phyloP scores from a whole-genome alignment of 2,888 invertebrate species.

The Andrena flavipes region DNA sequence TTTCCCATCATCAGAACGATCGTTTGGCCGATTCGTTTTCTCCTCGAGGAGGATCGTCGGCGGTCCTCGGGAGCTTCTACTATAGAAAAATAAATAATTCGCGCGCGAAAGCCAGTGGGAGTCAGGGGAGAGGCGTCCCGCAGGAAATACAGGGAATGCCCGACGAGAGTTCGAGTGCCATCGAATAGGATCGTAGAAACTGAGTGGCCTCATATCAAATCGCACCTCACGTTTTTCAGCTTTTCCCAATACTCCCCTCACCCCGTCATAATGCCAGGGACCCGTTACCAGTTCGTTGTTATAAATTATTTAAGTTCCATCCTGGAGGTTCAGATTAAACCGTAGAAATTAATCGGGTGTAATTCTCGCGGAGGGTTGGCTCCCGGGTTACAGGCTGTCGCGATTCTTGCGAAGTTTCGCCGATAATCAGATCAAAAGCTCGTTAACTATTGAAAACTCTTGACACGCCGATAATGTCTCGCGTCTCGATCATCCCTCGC shows the following conservation, averaged over 20 bases:
- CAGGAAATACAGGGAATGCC: conserved; percentile 14
- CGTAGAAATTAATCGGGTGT: conserved; percentile 41
- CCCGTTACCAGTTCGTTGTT: not conserved
- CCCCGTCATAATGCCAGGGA: not conserved
- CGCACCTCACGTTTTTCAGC: not conserved
- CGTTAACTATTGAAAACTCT: conserved; percentile 73
- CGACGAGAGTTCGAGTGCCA: conserved; percentile 13
- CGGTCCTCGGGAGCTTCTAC: not conserved
- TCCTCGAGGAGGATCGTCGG: not conserved
- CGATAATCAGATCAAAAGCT: conserved; percentile 79
- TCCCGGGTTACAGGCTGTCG: conserved; percentile 43
- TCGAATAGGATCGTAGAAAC: conserved; percentile 12
- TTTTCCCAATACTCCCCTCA: not conserved
- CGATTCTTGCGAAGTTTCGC: conserved; percentile 70
- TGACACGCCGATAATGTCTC: conserved; percentile 66
- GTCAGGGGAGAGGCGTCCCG: conserved; percentile 9
- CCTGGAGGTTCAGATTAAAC: conserved; percentile 16
- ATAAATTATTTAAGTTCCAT: conserved; percentile 39
- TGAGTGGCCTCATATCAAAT: not conserved
- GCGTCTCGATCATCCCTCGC: conserved; percentile 48
- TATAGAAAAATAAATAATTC: conserved; percentile 42
- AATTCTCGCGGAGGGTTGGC: not conserved
- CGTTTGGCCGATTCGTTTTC: not conserved
- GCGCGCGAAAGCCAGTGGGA: not conserved
- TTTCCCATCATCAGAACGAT: conserved; percentile 26